Evolutionary conservation across 2,888 invertebrate species (phyloP), one percentile per base, ranked within the genome.

Genomic region (Heliconius ismenius): DNA sequence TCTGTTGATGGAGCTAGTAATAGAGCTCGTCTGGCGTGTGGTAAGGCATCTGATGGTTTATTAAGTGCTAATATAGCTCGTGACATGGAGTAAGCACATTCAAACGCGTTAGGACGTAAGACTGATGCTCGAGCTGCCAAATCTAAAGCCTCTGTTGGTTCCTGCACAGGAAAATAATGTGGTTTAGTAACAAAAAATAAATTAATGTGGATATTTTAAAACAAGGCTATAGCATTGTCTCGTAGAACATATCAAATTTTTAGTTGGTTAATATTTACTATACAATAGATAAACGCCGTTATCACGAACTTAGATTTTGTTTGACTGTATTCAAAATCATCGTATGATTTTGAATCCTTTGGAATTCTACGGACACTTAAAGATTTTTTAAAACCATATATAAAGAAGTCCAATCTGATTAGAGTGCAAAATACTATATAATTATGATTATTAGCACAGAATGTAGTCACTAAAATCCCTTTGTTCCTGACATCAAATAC

Each of bases 31-130:
- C 97, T 95, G 18, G 98, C 96, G 87, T 98, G 98, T 2, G 95
- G 95, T 28, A 98, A 92, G 0, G 98, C 98, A 82, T 97, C 96
- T 39, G 96, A 95, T 6, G 96, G 93, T 81, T 96, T 96, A 88
- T 96, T 96, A 74, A 96, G 94, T 76, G 98, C 98, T 80, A 98
- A 95, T 79, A 96, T 96, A 11, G 98, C 98, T 86, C 98, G 96
- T 0, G 98, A 97, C 87, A 98, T 95, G 6, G 98, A 98, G 90
- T 98, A 98, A 83, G 96, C 98, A 9, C 98, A 98, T 91, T 98
- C 98, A 87, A 98, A 98, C 4, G 98, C 98, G 86, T 97, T 96
- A 3, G 98, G 97, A 81, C 97, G 97, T 79, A 98, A 95, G 70
- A 96, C 96, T 58, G 98, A 95, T 0, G 98, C 98, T 87, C 98